These are phyloP conservation scores for Actinia equina DNA, from an alignment of 64 coral and sea anemone species.

Conservation along the genomic window DNA sequence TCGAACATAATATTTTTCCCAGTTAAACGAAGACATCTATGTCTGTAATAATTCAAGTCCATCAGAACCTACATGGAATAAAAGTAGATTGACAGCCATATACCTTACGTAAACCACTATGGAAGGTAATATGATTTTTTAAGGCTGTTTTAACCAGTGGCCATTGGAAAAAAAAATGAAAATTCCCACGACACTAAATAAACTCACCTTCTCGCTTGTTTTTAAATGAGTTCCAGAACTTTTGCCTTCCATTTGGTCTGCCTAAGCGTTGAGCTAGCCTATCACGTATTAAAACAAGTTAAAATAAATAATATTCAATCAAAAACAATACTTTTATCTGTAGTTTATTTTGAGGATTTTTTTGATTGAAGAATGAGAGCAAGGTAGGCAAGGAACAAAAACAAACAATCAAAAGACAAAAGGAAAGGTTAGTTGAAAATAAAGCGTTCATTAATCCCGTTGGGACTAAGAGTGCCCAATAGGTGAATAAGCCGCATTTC, in stretches of 20 bases:
- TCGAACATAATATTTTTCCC: too few relatives aligned
- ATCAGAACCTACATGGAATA: not conserved
- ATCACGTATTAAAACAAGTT: not conserved
- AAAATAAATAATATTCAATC: conserved; percentile 5
- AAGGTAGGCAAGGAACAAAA: too few relatives aligned
- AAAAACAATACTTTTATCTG: not conserved
- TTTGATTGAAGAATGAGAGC: too few relatives aligned
- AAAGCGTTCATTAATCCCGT: too few relatives aligned
- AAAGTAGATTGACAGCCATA: not conserved
- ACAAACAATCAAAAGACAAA: too few relatives aligned
- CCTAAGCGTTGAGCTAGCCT: not conserved
- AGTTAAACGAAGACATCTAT: too few relatives aligned
- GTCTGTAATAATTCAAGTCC: too few relatives aligned
- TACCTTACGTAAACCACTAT: not conserved
- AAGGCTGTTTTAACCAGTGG: not conserved
- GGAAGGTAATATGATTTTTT: not conserved
- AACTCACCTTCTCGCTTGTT: conserved; percentile 62
- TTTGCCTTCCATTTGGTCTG: not conserved
- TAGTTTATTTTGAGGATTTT: not conserved
- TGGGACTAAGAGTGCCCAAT: too few relatives aligned
- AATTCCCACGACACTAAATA: not conserved
- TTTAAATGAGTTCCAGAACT: conserved; percentile 39
- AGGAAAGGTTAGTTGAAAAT: too few relatives aligned
- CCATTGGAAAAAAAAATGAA: not conserved
- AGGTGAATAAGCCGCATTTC: too few relatives aligned